Conservation (phyloP, 2,797 vertebrate species). For the Alauda arvensis region DNA sequence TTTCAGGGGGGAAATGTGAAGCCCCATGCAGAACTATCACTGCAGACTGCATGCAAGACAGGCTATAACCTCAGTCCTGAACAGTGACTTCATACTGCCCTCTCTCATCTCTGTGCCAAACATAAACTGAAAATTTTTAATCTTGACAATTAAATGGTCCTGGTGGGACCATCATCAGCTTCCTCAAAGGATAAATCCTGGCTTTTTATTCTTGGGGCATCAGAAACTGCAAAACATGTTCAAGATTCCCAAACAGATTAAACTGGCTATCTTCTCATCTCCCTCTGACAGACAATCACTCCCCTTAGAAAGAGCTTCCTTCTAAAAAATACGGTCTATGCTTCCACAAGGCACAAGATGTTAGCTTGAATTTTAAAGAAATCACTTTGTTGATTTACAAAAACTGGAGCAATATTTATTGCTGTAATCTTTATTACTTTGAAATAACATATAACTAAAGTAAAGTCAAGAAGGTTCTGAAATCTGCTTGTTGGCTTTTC, state of each 20-base stretch:
- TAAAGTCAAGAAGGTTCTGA: conserved; percentile 88
- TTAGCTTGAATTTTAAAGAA: background rate
- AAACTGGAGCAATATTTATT: background rate
- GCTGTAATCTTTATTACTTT: conserved; percentile 13
- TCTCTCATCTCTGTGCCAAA: background rate
- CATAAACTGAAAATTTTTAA: background rate
- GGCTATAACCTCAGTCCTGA: background rate
- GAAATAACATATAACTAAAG: conserved; percentile 67
- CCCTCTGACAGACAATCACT: background rate
- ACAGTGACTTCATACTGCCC: background rate
- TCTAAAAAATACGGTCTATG: background rate
- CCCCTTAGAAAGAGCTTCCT: background rate
- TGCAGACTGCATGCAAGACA: background rate
- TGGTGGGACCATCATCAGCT: background rate
- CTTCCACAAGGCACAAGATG: background rate
- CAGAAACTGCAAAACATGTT: background rate
- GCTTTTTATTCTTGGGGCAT: background rate
- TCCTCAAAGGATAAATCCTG: background rate
- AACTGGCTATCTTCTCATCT: background rate
- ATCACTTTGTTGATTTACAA: background rate
- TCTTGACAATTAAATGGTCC: background rate
- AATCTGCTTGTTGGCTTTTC: conserved; percentile 76
- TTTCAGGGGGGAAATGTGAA: background rate
- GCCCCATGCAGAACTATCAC: background rate
- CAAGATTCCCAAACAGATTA: background rate